phyloP scores from a whole-genome alignment of 2,113 vertebrate species.

The Gavialis gangeticus region DNA sequence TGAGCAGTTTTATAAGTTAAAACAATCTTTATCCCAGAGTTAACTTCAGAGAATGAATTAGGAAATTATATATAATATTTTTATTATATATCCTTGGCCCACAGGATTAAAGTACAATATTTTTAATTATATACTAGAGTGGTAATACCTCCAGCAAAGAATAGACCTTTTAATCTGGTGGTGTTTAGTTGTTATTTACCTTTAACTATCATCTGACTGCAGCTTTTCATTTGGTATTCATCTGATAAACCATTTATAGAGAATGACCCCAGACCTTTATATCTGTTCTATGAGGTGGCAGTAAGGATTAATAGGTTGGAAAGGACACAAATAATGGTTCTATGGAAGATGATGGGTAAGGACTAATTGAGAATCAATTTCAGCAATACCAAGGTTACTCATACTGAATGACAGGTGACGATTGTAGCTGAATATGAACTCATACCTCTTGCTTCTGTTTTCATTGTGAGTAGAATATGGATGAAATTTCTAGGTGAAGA shows the following conservation, averaged over 20 bases:
- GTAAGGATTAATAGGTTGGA: neutral
- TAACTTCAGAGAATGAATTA: neutral
- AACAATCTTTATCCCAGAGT: neutral
- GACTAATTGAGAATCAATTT: neutral
- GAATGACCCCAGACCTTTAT: neutral
- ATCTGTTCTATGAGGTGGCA: neutral
- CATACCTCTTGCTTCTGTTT: neutral
- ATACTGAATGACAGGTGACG: neutral
- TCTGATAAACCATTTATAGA: neutral
- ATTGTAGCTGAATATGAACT: fast-evolving
- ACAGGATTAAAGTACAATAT: neutral
- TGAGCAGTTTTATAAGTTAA: neutral
- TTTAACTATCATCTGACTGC: neutral
- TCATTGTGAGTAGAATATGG: neutral
- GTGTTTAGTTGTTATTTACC: neutral
- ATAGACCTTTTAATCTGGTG: neutral
- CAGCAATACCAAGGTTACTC: neutral
- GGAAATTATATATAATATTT: neutral
- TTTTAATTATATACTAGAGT: neutral
- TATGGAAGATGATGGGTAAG: neutral
- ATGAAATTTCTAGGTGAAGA: neutral
- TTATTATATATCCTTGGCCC: neutral
- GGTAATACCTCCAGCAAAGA: neutral
- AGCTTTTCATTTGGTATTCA: neutral
- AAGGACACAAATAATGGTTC: neutral